Percentiles rank a stretch among this genome's conserved stretches.
phyloP scores from a whole-genome alignment of 1,140 invertebrate genomes.

The Atta cephalotes region DNA sequence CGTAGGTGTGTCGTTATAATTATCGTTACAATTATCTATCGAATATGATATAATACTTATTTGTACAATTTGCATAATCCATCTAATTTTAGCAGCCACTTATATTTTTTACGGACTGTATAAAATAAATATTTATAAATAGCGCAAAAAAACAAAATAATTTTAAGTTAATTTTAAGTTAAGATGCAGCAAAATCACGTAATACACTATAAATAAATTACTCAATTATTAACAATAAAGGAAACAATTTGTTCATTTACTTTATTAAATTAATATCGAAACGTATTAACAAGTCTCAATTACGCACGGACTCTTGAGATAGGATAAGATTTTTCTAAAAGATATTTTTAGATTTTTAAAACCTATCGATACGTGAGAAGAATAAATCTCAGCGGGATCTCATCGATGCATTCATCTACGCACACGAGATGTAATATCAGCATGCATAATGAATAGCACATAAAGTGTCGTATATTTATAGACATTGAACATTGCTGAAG shows the following conservation, averaged over 20 bases:
- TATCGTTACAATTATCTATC: constrained; percentile 14
- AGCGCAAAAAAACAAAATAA: background rate
- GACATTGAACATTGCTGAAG: background rate
- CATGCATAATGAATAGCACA: constrained; percentile 36
- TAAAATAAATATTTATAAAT: constrained; percentile 7
- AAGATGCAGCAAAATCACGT: background rate
- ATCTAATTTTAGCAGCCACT: background rate
- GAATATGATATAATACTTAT: background rate
- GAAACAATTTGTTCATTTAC: background rate
- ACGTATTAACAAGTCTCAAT: background rate
- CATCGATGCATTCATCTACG: constrained; percentile 42
- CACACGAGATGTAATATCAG: constrained; percentile 25
- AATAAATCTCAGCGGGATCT: constrained; percentile 12
- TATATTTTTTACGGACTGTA: background rate
- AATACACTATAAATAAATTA: background rate
- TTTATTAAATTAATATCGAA: background rate
- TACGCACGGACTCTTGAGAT: background rate
- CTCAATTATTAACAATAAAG: background rate
- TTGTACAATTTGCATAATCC: background rate
- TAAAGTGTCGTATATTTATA: constrained; percentile 61
- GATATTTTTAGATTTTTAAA: background rate
- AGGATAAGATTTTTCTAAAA: constrained; percentile 6
- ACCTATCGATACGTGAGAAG: background rate
- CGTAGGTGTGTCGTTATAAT: background rate
- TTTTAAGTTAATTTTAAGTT: background rate